Base-by-base conservation (phyloP, 2,797 vertebrate genomes). In the Sebastes dallii region DNA sequence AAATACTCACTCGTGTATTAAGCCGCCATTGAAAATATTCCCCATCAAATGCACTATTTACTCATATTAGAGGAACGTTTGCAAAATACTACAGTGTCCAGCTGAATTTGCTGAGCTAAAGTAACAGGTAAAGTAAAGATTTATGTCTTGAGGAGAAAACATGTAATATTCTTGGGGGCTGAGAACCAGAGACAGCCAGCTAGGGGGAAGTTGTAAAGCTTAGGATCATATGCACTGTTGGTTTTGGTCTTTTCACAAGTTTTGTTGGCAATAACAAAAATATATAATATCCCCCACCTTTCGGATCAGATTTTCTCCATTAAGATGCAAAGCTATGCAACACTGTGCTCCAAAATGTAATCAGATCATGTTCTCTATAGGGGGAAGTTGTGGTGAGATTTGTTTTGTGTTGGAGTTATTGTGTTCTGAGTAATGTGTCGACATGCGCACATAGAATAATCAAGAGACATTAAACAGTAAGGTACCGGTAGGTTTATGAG, bases 341-440 rank as follows among this genome's bases (percentile, higher is more conserved):
- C 52, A 65, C 4, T 75, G 52, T 66, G 56, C 22, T 75, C 27
- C 27, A 70, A 77, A 69, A 50, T 65, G 54, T 50, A 64, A 82
- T 68, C 67, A 80, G 62, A 82, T 81, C 25, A 6, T 30, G n/a
- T 58, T 81, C 22, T 80, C 66, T 72, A 55, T 60, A 55, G 68
- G 55, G 10, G 29, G 72, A 78, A 74, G 55, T 59, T 70, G 12
- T 54, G 6, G 6, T 29, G 52, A 50, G 14, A 75, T 59, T n/a
- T 67, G 59, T 76, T 83, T 78, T 54, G 42, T 65, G 34, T 72
- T n/a, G 32, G 36, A 60, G 32, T 56, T 73, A 60, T 50, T 62
- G 30, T 62, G 61, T n/a, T 60, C 11, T 22, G 27, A 60, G 67
- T 72, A 89, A 72, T 46, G 78, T 83, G 52, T 42, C 16, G 56